Percentiles rank a stretch among this genome's conserved stretches.
Evolutionary conservation across 1,140 invertebrate genomes (phyloP).

Genomic region (Drosophila sucinea): DNA sequence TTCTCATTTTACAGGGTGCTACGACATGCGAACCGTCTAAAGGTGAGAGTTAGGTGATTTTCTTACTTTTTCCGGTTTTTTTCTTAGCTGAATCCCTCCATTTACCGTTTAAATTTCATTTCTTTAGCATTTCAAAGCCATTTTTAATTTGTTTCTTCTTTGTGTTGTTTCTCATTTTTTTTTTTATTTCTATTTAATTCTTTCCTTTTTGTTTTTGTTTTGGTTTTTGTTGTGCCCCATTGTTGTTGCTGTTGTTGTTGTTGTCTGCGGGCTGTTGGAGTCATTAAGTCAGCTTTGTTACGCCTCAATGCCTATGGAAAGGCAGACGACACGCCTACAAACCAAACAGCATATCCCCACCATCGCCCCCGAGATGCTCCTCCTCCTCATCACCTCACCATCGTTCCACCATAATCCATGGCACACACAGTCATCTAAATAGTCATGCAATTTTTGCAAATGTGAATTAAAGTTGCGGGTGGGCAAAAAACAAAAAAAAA

Average conservation of each 20-base stretch:
- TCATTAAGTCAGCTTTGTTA: slow-evolving; percentile 76
- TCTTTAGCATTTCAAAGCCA: slow-evolving; percentile 63
- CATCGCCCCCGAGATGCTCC: neutral
- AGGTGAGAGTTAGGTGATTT: neutral
- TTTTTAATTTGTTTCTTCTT: slow-evolving; percentile 69
- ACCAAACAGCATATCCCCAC: slow-evolving; percentile 22
- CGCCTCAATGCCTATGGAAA: slow-evolving; percentile 61
- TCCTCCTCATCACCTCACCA: neutral
- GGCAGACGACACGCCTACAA: slow-evolving; percentile 22
- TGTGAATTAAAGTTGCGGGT: slow-evolving; percentile 48
- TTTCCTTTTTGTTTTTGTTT: slow-evolving; percentile 19
- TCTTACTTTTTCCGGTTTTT: neutral
- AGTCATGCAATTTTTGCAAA: slow-evolving; percentile 20
- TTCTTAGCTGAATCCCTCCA: neutral
- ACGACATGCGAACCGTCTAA: neutral
- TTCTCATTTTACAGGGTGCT: neutral
- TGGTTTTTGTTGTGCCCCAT: neutral
- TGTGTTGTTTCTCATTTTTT: slow-evolving; percentile 26
- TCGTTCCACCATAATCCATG: neutral
- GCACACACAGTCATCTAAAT: slow-evolving; percentile 9
- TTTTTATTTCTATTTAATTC: slow-evolving; percentile 23
- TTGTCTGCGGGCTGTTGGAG: slow-evolving; percentile 50
- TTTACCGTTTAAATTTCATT: slow-evolving; percentile 43
- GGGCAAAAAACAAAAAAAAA: slow-evolving; percentile 37
- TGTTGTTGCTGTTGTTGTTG: slow-evolving; percentile 8